Evolutionary conservation across 2,113 vertebrate species (phyloP), one percentile per base, ranked within the genome.

Genomic region (Strigops habroptila): DNA sequence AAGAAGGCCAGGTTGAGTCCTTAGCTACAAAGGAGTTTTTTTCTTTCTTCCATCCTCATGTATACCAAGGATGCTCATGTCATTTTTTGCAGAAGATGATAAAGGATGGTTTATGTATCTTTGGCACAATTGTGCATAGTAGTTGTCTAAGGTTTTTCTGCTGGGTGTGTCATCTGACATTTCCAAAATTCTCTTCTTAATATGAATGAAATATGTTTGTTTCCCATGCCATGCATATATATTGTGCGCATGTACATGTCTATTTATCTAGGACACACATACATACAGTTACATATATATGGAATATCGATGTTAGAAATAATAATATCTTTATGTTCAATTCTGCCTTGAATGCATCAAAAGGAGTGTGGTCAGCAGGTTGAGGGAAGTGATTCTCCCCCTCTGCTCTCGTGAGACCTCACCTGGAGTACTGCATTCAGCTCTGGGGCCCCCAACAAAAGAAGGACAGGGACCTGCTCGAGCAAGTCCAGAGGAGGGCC

Each of bases 121-220:
- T 93, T 93, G 44, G 63, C 57, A 84, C 93, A 96, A 97, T 86
- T 97, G 87, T 85, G 64, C 91, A 88, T 65, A 93, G 91, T 76
- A 95, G 77, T 81, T 97, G 81, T 94, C 93, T 94, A 86, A 91
- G 96, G 89, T 96, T 97, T 95, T 95, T 97, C 82, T 95, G 77
- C 89, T 92, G 84, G 74, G 53, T 92, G 57, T 95, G 92, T 95
- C 94, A 96, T 87, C 93, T 96, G 97, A 97, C 95, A 97, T 97
- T 98, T 98, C 83, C 77, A 93, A 95, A 97, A 91, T 53, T 94
- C 75, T 96, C 89, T 94, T 97, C 81, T 93, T 97, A 95, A 94
- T 92, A 95, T 86, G 94, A 97, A 97, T 89, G 82, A 97, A 97
- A 93, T 33, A 69, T 77, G 31, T 69, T 97, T 92, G 63, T 37